Evolutionary conservation across 2,888 invertebrate species (phyloP), one percentile per base, ranked within the genome.

Genomic region (Pristionchus japonicus): DNA sequence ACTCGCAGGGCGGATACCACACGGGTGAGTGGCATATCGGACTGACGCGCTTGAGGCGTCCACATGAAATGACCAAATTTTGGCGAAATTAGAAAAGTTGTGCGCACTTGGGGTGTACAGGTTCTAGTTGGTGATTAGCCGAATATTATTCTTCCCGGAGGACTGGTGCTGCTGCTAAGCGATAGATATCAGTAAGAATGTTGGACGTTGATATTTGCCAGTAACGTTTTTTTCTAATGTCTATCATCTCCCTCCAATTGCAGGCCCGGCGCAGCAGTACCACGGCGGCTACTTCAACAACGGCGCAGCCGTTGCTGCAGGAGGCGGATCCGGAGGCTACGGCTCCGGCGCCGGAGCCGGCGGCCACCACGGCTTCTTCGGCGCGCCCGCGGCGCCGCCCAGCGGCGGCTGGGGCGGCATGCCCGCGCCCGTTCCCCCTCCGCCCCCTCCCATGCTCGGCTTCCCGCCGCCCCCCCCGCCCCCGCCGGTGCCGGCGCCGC

Each of bases 341-440:
- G 90, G 90, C 89, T 89, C 89, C 64, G 23, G 52, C 85, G 43
- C 64, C 52, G 91, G 89, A 89, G 90, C 89, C 80, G 61, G 80
- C 61, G n/a, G n/a, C n/a, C n/a, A n/a, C n/a, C n/a, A n/a, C n/a
- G n/a, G n/a, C n/a, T n/a, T n/a, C n/a, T n/a, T n/a, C n/a, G n/a
- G n/a, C n/a, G n/a, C n/a, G n/a, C n/a, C n/a, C n/a, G n/a, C n/a
- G n/a, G 82, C 86, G 77, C 3, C 43, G n/a, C 61, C 40, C 34
- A 57, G 86, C 40, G 40, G 47, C 31, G 86, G 40, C 6, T 70
- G 88, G 80, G 80, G 64, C 82, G 82, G 84, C 17, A 88, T 87
- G 82, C 89, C 92, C 52, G 88, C 91, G 86, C 92, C 92, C 4
- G 92, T 92, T 4, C 92, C 92, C 23, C 92, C 92, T 27, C 92